These are phyloP conservation scores for Cydia strobilella DNA, from an alignment of 1,140 invertebrate genomes.

Conservation along the genomic window DNA sequence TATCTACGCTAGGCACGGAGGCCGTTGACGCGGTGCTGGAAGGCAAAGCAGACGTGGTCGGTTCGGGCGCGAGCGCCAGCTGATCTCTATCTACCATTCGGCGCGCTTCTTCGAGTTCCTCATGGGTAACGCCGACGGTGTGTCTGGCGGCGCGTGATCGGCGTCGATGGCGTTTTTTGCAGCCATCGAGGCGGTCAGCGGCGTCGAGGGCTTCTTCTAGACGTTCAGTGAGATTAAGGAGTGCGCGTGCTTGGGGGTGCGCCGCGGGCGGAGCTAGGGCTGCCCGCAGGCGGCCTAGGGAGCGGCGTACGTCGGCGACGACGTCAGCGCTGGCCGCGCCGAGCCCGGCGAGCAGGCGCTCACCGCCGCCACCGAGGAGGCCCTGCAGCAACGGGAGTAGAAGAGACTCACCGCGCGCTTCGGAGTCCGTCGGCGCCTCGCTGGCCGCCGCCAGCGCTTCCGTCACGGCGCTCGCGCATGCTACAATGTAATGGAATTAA, in stretches of 20 bases:
- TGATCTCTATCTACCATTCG: constrained; percentile 85
- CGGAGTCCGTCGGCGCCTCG: constrained; percentile 48
- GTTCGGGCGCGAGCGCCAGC: constrained; percentile 50
- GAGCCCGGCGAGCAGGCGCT: constrained; percentile 61
- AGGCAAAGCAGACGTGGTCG: constrained; percentile 37
- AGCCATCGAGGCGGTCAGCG: constrained; percentile 64
- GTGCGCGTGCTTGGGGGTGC: constrained; percentile 81
- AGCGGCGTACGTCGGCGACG: constrained; percentile 89
- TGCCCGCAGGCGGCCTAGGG: constrained; percentile 86
- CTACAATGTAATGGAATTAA: constrained; percentile 53
- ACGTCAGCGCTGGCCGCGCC: constrained; percentile 78
- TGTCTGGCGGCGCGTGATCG: constrained; percentile 83
- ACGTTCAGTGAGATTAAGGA: constrained; percentile 87
- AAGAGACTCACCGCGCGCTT: constrained; percentile 76
- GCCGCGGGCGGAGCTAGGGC: constrained; percentile 83
- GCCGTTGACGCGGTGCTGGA: constrained; percentile 47
- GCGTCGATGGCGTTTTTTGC: constrained; percentile 55
- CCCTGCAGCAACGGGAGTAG: constrained; percentile 83
- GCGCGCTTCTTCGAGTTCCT: constrained; percentile 88
- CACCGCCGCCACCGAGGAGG: constrained; percentile 72
- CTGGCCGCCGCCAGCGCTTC: constrained; percentile 74
- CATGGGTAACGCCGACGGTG: constrained; percentile 89
- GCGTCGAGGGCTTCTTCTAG: constrained; percentile 85
- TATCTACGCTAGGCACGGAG: constrained; percentile 47
- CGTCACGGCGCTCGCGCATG: constrained; percentile 82